Evolutionary conservation across 2,113 vertebrate species (phyloP).

Genomic region (Plotosus lineatus): DNA sequence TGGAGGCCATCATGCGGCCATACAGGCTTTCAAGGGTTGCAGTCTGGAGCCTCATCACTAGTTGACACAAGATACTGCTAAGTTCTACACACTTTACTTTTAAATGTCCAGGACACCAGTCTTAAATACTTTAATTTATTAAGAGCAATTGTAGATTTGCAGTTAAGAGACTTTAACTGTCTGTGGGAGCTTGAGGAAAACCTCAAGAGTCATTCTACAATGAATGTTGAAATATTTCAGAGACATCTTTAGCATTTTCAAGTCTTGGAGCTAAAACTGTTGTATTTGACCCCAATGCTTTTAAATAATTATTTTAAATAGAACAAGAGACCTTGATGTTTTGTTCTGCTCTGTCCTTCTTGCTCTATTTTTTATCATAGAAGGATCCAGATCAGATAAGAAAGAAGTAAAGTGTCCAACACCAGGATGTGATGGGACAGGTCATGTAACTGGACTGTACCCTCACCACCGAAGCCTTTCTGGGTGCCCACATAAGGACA

Average conservation of each 20-base stretch:
- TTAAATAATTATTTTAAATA: not conserved
- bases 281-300: not conserved
- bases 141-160: not conserved
- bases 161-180: not conserved
- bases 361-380: slow-evolving; percentile 56
- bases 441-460: slow-evolving; percentile 95
- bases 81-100: no score
- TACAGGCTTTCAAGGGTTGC: no score
- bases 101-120: not conserved
- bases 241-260: not conserved
- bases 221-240: not conserved
- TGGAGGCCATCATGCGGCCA: no score
- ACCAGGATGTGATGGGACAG: slow-evolving; percentile 93
- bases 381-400: slow-evolving; percentile 84
- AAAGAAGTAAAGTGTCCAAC: slow-evolving; percentile 96
- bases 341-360: not conserved
- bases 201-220: not conserved
- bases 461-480: slow-evolving; percentile 97
- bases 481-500: slow-evolving; percentile 97
- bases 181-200: not conserved
- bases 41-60: no score
- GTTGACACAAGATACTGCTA: no score
- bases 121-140: not conserved
- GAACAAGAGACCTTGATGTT: not conserved
- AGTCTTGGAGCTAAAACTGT: not conserved